phyloP scores from a whole-genome alignment of 2,888 invertebrate species.

The Eristalis intricaria region DNA sequence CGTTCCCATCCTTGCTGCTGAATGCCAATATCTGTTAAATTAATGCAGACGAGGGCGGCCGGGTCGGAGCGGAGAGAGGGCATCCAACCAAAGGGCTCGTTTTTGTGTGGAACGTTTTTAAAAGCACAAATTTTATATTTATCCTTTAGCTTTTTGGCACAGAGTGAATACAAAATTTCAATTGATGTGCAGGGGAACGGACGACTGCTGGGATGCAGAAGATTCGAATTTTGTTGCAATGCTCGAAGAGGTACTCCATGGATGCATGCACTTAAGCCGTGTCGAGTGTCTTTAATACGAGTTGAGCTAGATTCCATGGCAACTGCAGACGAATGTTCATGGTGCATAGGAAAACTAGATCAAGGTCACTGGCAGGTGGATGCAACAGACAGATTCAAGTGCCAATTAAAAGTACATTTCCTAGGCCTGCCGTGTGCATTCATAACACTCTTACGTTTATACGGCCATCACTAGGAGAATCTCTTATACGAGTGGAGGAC shows the following conservation, averaged over 20 bases:
- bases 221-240: background rate
- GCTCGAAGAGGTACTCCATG: background rate
- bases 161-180: slow-evolving; percentile 69
- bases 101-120: slow-evolving; percentile 17
- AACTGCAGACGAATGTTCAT: background rate
- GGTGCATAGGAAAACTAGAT: background rate
- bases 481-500: background rate
- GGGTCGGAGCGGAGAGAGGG: slow-evolving; percentile 29
- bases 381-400: slow-evolving; percentile 28
- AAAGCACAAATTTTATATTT: slow-evolving; percentile 35
- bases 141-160: slow-evolving; percentile 68
- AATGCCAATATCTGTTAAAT: slow-evolving; percentile 71
- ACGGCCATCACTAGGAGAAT: background rate
- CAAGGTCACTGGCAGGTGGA: slow-evolving; percentile 10
- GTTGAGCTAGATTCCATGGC: background rate
- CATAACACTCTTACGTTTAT: background rate
- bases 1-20: slow-evolving; percentile 58
- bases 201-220: background rate
- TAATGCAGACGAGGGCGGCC: slow-evolving; percentile 40
- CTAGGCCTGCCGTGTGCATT: background rate
- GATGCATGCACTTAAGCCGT: background rate
- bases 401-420: slow-evolving; percentile 19
- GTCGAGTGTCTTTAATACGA: background rate
- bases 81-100: slow-evolving; percentile 56
- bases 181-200: slow-evolving; percentile 41